A percentile compares a stretch with the other conserved stretches of the same genome.
phyloP scores from a whole-genome alignment of 2,113 vertebrate genomes.

The Ophthalmolycus amberensis region DNA sequence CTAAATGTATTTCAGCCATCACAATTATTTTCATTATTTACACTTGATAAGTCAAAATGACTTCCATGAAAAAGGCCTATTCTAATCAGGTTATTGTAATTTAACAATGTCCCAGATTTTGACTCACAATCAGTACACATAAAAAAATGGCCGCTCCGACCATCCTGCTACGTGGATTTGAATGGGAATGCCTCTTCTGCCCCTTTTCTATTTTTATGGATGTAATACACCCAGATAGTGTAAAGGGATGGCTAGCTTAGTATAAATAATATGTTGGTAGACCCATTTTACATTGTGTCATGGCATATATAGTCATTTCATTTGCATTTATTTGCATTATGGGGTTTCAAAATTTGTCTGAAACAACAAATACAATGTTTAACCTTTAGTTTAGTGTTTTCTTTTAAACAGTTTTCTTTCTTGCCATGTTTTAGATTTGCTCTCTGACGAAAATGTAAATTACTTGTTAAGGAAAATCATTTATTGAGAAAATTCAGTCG shows the following conservation, averaged over 20 bases:
- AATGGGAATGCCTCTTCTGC: too few species aligned
- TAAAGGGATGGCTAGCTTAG: background rate
- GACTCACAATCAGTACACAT: too few species aligned
- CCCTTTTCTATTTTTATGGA: too few species aligned
- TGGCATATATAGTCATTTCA: background rate
- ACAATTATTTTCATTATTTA: background rate
- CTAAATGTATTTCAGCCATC: background rate
- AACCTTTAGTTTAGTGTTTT: background rate
- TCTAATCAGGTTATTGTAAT: too few species aligned
- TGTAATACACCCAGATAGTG: too few species aligned
- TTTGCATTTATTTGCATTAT: background rate
- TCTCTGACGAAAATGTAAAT: background rate
- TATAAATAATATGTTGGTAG: background rate
- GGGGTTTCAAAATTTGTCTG: too few species aligned
- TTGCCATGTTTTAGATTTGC: background rate
- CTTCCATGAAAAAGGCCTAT: too few species aligned
- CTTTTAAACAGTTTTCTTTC: background rate
- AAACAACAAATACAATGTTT: background rate
- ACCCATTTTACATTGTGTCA: background rate
- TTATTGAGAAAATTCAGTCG: background rate
- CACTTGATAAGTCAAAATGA: background rate
- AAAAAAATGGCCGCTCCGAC: too few species aligned
- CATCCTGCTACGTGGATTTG: too few species aligned
- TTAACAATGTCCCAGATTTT: too few species aligned
- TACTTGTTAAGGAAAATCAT: background rate